Conservation (phyloP, 2,888 invertebrate genomes). For the Saturnia japonica region DNA sequence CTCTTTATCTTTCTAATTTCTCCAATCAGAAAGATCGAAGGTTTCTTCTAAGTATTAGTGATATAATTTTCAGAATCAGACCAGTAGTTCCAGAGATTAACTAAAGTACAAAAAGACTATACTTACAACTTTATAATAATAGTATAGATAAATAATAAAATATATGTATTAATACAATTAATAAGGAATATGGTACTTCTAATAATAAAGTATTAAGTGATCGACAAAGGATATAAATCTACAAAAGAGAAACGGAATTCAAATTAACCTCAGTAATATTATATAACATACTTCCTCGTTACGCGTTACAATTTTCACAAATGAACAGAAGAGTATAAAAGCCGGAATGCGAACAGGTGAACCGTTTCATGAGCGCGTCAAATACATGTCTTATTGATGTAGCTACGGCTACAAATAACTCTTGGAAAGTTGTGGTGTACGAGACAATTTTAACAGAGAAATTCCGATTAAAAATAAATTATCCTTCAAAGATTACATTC, state of each 20-base stretch:
- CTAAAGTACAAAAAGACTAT: no score
- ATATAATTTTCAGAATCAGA: no score
- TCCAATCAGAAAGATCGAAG: no score
- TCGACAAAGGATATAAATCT: not conserved
- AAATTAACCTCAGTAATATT: constrained; percentile 6
- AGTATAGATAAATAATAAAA: no score
- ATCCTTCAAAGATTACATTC: constrained; percentile 36
- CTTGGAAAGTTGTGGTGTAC: constrained; percentile 25
- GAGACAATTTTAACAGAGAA: constrained; percentile 34
- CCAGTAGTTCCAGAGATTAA: not conserved
- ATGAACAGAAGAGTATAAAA: constrained; percentile 47
- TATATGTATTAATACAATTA: no score
- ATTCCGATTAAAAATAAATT: constrained; percentile 37
- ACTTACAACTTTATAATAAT: no score
- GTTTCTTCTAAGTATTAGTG: no score
- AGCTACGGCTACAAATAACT: constrained; percentile 26
- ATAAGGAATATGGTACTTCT: not conserved
- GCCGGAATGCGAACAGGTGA: constrained; percentile 36
- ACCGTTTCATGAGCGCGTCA: constrained; percentile 33
- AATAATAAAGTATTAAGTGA: not conserved
- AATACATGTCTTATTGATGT: constrained; percentile 42
- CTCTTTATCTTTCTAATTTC: no score
- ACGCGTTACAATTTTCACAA: constrained; percentile 46
- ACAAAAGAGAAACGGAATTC: not conserved
- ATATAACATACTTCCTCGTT: constrained; percentile 23